Evolutionary conservation across 2,113 vertebrate species (phyloP).

Genomic region (Corydoras sp.): DNA sequence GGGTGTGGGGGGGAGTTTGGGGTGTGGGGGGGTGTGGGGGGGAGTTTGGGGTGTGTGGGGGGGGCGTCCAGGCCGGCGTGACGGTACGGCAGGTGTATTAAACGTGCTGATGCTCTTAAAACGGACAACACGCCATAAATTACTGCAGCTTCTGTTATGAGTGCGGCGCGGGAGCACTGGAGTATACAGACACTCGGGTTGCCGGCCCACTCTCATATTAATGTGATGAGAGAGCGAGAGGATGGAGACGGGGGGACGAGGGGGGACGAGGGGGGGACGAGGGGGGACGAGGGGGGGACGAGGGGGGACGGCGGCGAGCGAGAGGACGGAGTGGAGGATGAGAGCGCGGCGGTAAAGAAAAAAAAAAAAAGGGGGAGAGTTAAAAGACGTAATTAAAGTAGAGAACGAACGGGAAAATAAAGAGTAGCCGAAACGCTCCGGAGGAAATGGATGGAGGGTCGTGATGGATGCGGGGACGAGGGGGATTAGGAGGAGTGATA

Average conservation of each 20-base stretch:
- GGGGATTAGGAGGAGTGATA: constrained; percentile 42
- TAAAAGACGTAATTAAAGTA: constrained; percentile 43
- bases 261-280: background rate
- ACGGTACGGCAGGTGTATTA: constrained; percentile 47
- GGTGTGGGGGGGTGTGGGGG: background rate
- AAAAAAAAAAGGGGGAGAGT: constrained; percentile 11
- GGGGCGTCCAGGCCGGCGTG: constrained; percentile 43
- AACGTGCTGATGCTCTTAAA: constrained; percentile 49
- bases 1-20: constrained; percentile 8
- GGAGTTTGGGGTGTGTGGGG: constrained; percentile 2
- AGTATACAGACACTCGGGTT: constrained; percentile 45
- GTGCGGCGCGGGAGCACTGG: no score
- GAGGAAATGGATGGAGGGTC: constrained; percentile 14
- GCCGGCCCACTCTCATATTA: constrained; percentile 41
- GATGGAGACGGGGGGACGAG: background rate
- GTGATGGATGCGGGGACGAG: constrained; percentile 14
- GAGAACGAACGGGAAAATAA: background rate
- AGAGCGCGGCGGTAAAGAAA: background rate
- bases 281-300: background rate
- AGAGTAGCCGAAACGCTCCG: constrained; percentile 24
- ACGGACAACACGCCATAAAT: constrained; percentile 49
- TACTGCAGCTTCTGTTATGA: constrained; percentile 25
- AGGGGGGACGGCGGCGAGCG: background rate
- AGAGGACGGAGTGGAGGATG: background rate
- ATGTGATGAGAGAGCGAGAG: constrained; percentile 28